Evolutionary conservation across 2,797 vertebrate species (phyloP).

Genomic region (Urosaurus nigricauda): DNA sequence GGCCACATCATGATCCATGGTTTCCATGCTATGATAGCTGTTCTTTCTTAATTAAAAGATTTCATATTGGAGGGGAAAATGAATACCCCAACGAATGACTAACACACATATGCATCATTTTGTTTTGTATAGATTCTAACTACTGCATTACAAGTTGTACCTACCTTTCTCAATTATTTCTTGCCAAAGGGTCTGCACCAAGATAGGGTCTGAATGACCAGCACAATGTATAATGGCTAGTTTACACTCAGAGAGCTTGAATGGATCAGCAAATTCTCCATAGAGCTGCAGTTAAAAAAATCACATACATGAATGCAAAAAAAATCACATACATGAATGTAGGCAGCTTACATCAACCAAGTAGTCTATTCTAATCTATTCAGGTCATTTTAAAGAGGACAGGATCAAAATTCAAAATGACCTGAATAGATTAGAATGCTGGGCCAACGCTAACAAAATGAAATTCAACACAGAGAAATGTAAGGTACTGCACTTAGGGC

Average conservation of each 20-base stretch:
- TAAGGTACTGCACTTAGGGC: no score
- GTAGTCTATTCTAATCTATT: no score
- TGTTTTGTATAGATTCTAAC: neutral
- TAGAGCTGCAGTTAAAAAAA: slow-evolving; percentile 86
- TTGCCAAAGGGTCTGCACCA: slow-evolving; percentile 97
- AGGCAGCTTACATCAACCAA: neutral
- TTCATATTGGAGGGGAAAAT: neutral
- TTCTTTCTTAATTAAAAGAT: neutral
- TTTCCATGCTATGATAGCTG: neutral
- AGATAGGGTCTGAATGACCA: slow-evolving; percentile 93
- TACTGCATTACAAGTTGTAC: slow-evolving; percentile 33
- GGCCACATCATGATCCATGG: neutral
- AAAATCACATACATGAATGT: no score
- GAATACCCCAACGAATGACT: neutral
- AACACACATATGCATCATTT: neutral
- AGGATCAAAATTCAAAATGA: no score
- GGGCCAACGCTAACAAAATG: no score
- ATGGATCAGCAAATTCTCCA: slow-evolving; percentile 96
- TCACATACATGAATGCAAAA: slow-evolving; percentile 14
- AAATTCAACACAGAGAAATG: no score
- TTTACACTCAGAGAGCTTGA: slow-evolving; percentile 95
- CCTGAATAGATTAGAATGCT: no score
- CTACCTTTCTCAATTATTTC: slow-evolving; percentile 96
- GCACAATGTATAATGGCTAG: slow-evolving; percentile 98
- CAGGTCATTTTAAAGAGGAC: no score